A percentile compares a stretch with the other conserved stretches of the same genome.
phyloP scores from a whole-genome alignment of 2,888 invertebrate genomes.

The Temnothorax rugatulus region DNA sequence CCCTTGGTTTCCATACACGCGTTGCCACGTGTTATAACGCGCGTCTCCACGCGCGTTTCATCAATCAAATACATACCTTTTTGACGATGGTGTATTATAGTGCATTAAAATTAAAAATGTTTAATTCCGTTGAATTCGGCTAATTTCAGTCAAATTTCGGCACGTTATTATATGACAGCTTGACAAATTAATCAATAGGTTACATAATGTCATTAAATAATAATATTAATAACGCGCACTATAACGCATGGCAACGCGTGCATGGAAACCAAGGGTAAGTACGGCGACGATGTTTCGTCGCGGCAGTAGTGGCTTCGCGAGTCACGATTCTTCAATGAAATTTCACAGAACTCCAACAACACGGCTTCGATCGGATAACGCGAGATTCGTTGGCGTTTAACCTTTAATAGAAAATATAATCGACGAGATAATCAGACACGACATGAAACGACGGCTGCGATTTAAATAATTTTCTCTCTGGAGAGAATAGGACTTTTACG shows the following conservation, averaged over 20 bases:
- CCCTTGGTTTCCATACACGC: too few relatives aligned
- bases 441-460: neutral
- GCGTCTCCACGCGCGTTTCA: neutral
- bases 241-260: too few relatives aligned
- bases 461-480: neutral
- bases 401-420: slow-evolving; percentile 13
- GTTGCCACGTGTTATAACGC: too few relatives aligned
- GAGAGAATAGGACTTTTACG: neutral
- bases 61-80: too few relatives aligned
- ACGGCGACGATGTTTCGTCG: slow-evolving; percentile 18
- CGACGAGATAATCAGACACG: neutral
- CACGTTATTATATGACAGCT: too few relatives aligned
- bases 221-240: too few relatives aligned
- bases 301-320: slow-evolving; percentile 60
- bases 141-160: too few relatives aligned
- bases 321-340: slow-evolving; percentile 72
- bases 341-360: slow-evolving; percentile 32
- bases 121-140: too few relatives aligned
- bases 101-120: too few relatives aligned
- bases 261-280: neutral
- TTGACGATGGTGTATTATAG: too few relatives aligned
- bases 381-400: slow-evolving; percentile 1
- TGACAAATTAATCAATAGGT: too few relatives aligned
- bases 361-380: slow-evolving; percentile 23
- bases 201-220: too few relatives aligned